Conservation (phyloP, 2,888 invertebrate genomes). For the Crocallis elinguaria region DNA sequence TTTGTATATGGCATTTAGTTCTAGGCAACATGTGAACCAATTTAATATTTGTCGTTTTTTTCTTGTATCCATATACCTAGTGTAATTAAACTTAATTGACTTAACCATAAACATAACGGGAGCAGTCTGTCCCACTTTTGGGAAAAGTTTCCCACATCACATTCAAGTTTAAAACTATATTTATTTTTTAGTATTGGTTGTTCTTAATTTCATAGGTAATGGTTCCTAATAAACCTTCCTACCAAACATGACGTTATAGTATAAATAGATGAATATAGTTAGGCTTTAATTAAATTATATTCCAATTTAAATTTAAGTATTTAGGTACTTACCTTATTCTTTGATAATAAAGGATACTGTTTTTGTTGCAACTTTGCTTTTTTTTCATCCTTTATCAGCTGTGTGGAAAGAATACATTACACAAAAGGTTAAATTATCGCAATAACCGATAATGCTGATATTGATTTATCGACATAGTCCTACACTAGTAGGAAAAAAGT, state of each 20-base stretch:
- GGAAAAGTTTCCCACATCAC: too few relatives aligned
- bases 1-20: too few relatives aligned
- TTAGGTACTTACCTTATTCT: constrained; percentile 25
- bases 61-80: background rate
- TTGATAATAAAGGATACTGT: constrained; percentile 19
- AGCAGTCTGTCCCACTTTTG: background rate
- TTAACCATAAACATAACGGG: background rate
- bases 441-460: too few relatives aligned
- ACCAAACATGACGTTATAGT: background rate
- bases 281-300: constrained; percentile 1
- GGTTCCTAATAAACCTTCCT: background rate
- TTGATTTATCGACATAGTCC: too few relatives aligned
- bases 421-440: too few relatives aligned
- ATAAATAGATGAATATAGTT: background rate
- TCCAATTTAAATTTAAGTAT: constrained; percentile 1
- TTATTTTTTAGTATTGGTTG: background rate
- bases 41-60: too few relatives aligned
- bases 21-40: too few relatives aligned
- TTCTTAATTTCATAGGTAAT: too few relatives aligned
- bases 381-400: too few relatives aligned
- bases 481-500: too few relatives aligned
- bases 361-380: background rate
- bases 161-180: too few relatives aligned
- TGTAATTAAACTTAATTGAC: background rate
- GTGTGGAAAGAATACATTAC: too few relatives aligned